phyloP scores from a whole-genome alignment of 1,140 invertebrate genomes.

The Papilio glaucus region DNA sequence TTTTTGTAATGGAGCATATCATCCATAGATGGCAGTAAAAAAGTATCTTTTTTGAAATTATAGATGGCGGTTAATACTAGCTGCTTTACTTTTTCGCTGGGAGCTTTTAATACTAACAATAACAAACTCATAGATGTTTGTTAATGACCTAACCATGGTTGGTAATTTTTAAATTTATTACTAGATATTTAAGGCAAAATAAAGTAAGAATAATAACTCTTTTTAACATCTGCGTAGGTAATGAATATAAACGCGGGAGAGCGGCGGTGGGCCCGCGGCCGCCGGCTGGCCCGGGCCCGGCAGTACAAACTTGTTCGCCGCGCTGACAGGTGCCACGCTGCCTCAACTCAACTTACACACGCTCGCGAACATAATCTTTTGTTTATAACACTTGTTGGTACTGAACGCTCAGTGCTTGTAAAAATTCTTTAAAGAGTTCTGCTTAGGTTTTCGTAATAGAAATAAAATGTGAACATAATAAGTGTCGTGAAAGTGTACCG shows the following conservation, averaged over 20 bases:
- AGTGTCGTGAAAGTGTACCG: constrained; percentile 75
- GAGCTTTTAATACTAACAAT: too few species aligned
- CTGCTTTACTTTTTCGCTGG: not conserved
- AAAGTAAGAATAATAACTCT: not conserved
- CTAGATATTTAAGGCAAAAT: not conserved
- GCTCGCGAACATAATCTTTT: constrained; percentile 71
- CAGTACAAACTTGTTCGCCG: constrained; percentile 74
- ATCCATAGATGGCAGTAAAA: constrained; percentile 19
- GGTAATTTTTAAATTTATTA: too few species aligned
- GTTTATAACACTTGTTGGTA: constrained; percentile 77
- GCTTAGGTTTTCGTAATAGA: constrained; percentile 17
- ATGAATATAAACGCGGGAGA: constrained; percentile 48
- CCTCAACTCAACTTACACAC: constrained; percentile 57
- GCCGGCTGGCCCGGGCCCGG: constrained; percentile 47
- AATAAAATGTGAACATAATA: constrained; percentile 68
- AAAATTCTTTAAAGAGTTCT: constrained; percentile 39
- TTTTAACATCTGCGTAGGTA: not conserved
- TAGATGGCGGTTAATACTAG: constrained; percentile 23
- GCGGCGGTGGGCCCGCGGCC: constrained; percentile 48
- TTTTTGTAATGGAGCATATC: not conserved
- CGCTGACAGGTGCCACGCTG: constrained; percentile 71
- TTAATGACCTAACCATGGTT: not conserved
- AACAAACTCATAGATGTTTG: not conserved
- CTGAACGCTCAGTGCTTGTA: constrained; percentile 42
- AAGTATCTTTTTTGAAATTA: not conserved